Base-by-base conservation (phyloP, 2,797 vertebrate genomes). In the Bovichtus variegatus region DNA sequence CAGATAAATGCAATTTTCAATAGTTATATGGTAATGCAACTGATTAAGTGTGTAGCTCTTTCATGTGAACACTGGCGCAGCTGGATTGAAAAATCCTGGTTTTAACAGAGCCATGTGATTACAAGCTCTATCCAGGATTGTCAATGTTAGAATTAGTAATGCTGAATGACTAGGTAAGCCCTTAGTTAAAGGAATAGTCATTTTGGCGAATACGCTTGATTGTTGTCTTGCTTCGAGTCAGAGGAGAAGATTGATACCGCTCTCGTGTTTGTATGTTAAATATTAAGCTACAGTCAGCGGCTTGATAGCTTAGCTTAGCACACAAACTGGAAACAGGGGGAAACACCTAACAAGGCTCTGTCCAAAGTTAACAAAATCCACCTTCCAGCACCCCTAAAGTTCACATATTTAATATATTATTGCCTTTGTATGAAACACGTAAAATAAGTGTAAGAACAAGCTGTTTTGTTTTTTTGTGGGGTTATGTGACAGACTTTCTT, bases 91-190 rank as follows among this genome's bases (percentile, higher is more conserved):
- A 55, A 40, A 62, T 16, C 38, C 34, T 41, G 27, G 34, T 9
- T 71, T 70, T 38, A 63, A 50, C 40, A 19, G 31, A 71, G 9
- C n/a, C 49, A 21, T 72, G 59, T 69, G 54, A 76, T 55, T 71
- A 72, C 10, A 58, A 75, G 31, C 50, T 62, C 68, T 34, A 58
- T 19, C 55, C 41, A 16, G 46, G 44, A 61, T 41, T 46, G 23
- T 46, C 31, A 53, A n/a, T 51, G 40, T 44, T 15, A 55, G 12
- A 78, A 38, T 58, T 64, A 50, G 23, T 50, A 31, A 46, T 67
- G 49, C 40, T 67, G 25, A 40, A 64, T 47, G 50, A 58, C 21
- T 54, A 61, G 16, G 19, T 23, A 11, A 46, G 50, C 5, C n/a
- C 13, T 25, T 40, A 44, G 11, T 57, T 63, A 13, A 53, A 63